phyloP scores from a whole-genome alignment of 2,797 vertebrate genomes.

The Pseudochirops cupreus region DNA sequence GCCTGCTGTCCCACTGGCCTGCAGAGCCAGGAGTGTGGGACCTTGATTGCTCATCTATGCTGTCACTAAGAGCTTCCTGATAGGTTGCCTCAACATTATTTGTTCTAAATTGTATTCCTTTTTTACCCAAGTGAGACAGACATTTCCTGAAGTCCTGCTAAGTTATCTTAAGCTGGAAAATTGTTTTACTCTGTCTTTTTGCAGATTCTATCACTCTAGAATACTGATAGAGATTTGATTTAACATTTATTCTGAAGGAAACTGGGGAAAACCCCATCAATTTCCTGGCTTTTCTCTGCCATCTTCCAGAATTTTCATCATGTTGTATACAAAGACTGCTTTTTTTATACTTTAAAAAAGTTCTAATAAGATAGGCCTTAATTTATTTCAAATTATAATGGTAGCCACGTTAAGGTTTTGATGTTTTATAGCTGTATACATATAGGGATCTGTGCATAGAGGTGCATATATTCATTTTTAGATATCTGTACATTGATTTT shows the following conservation, averaged over 20 bases:
- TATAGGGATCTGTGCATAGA: neutral
- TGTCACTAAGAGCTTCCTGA: no score
- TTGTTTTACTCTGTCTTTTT: neutral
- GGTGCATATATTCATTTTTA: neutral
- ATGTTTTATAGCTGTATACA: conserved; percentile 4
- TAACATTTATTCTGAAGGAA: neutral
- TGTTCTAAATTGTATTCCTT: no score
- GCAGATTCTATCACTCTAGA: neutral
- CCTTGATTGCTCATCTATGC: no score
- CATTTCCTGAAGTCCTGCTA: no score
- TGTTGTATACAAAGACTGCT: conserved; percentile 56
- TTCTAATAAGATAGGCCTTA: neutral
- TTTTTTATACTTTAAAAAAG: conserved; percentile 47
- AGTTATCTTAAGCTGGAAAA: neutral
- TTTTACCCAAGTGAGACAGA: no score
- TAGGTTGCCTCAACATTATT: no score
- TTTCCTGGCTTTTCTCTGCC: neutral
- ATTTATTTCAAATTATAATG: conserved; percentile 9
- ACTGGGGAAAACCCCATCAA: neutral
- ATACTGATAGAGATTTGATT: neutral
- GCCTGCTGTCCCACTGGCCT: no score
- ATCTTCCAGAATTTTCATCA: neutral
- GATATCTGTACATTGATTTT: neutral
- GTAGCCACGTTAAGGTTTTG: neutral
- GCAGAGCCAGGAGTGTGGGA: no score